Conservation (phyloP, 2,888 invertebrate genomes). For the Drosophila greeni region DNA sequence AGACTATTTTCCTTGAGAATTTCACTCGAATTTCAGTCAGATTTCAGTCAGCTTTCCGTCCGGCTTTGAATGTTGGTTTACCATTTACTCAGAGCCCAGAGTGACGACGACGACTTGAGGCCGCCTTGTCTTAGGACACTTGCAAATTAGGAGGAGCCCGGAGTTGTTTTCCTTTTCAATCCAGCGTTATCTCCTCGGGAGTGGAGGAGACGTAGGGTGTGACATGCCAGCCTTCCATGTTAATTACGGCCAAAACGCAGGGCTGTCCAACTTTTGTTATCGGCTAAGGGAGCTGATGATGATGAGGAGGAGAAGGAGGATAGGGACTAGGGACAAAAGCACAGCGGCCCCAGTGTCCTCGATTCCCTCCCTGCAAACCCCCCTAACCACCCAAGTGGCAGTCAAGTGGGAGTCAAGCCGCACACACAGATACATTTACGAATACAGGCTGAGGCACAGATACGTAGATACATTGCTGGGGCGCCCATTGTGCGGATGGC, state of each 20-base stretch:
- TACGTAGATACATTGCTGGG: slow-evolving; percentile 5
- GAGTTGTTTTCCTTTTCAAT: slow-evolving; percentile 33
- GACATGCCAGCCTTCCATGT: slow-evolving; percentile 32
- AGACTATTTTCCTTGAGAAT: background rate
- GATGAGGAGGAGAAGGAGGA: background rate
- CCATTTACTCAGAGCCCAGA: slow-evolving; percentile 1
- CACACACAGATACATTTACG: slow-evolving; percentile 9
- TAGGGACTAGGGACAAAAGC: slow-evolving; percentile 35
- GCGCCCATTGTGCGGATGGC: slow-evolving; percentile 10
- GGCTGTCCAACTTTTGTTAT: slow-evolving; percentile 33
- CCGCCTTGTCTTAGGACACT: slow-evolving; percentile 15
- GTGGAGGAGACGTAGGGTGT: background rate
- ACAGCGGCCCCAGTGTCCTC: slow-evolving; percentile 35
- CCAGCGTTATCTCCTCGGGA: slow-evolving; percentile 5
- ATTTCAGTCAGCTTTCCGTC: background rate
- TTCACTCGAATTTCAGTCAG: background rate
- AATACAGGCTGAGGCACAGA: slow-evolving; percentile 4
- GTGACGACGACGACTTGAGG: slow-evolving; percentile 1
- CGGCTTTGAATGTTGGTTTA: slow-evolving; percentile 4
- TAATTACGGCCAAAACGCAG: slow-evolving; percentile 34
- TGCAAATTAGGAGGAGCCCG: slow-evolving; percentile 15
- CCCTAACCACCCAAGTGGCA: slow-evolving; percentile 46
- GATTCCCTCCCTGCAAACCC: slow-evolving; percentile 11
- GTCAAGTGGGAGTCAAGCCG: slow-evolving; percentile 57
- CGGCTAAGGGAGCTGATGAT: slow-evolving; percentile 6